A percentile compares a stretch with the other conserved stretches of the same genome.
These are phyloP conservation scores for Zootermopsis nevadensis DNA, from an alignment of 2,888 invertebrate species.

Conservation along the genomic window DNA sequence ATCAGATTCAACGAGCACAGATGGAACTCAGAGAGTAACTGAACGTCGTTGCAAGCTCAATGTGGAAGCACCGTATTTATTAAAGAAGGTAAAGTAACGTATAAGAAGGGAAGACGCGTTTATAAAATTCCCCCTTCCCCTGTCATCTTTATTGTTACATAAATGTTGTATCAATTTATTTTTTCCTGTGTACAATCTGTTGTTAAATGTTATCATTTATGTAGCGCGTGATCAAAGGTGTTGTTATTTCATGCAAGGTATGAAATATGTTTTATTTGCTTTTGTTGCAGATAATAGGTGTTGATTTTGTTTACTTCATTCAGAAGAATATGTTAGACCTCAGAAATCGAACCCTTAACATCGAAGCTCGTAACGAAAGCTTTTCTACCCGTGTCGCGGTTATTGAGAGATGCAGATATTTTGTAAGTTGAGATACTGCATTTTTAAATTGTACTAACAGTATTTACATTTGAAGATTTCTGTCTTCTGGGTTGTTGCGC, in stretches of 20 bases:
- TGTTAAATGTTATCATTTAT: no score
- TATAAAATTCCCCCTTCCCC: no score
- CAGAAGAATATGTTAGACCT: slow-evolving; percentile 90
- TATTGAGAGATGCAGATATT: slow-evolving; percentile 88
- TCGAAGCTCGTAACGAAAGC: slow-evolving; percentile 93
- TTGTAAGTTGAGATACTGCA: slow-evolving; percentile 70
- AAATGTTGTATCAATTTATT: no score
- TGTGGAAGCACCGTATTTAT: slow-evolving; percentile 92
- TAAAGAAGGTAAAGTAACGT: slow-evolving; percentile 79
- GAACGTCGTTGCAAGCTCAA: slow-evolving; percentile 89
- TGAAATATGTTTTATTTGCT: not conserved
- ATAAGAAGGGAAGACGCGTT: no score
- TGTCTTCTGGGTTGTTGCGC: no score
- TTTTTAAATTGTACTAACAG: no score
- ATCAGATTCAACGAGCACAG: slow-evolving; percentile 80
- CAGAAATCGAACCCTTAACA: slow-evolving; percentile 80
- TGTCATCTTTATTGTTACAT: no score
- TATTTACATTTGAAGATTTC: no score
- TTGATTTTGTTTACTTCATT: slow-evolving; percentile 89
- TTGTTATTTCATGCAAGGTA: no score
- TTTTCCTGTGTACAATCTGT: no score
- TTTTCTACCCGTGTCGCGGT: slow-evolving; percentile 86
- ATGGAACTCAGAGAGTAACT: slow-evolving; percentile 82
- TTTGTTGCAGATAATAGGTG: slow-evolving; percentile 82
- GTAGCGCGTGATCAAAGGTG: no score